A percentile compares a stretch with the other conserved stretches of the same genome.
Evolutionary conservation across 2,113 vertebrate species (phyloP).

Genomic region (Meleagris gallopavo): DNA sequence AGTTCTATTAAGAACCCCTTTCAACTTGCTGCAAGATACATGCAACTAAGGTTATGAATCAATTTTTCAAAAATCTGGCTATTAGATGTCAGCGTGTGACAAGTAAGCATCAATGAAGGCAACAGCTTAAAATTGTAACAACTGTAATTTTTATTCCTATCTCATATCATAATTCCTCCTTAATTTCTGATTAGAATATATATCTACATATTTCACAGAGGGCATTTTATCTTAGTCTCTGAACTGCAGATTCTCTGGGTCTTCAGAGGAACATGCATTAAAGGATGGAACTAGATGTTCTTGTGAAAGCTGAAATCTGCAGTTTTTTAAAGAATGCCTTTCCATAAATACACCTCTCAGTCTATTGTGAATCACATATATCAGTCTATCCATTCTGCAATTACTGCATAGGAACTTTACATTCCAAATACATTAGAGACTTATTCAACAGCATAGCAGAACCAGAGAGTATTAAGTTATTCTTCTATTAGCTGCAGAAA

Average conservation of each 20-base stretch:
- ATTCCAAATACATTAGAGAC: background rate
- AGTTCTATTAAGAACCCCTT: background rate
- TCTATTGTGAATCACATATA: background rate
- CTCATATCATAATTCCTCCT: background rate
- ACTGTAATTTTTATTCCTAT: background rate
- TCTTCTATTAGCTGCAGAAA: background rate
- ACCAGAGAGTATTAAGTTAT: background rate
- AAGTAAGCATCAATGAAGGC: background rate
- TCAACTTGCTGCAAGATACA: background rate
- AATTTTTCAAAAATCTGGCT: background rate
- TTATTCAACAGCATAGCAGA: background rate
- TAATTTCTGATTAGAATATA: background rate
- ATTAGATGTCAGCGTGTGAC: background rate
- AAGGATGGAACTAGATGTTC: background rate
- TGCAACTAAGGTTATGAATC: background rate
- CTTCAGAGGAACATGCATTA: background rate
- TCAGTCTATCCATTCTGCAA: background rate
- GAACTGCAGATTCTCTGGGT: background rate
- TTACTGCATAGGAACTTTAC: background rate
- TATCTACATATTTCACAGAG: background rate
- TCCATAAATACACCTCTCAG: background rate
- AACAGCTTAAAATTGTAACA: background rate
- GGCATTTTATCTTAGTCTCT: background rate
- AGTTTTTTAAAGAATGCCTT: background rate
- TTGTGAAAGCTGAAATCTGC: background rate